Evolutionary conservation across 1,140 invertebrate genomes (phyloP), one percentile per base, ranked within the genome.

Genomic region (Gerris buenoi): DNA sequence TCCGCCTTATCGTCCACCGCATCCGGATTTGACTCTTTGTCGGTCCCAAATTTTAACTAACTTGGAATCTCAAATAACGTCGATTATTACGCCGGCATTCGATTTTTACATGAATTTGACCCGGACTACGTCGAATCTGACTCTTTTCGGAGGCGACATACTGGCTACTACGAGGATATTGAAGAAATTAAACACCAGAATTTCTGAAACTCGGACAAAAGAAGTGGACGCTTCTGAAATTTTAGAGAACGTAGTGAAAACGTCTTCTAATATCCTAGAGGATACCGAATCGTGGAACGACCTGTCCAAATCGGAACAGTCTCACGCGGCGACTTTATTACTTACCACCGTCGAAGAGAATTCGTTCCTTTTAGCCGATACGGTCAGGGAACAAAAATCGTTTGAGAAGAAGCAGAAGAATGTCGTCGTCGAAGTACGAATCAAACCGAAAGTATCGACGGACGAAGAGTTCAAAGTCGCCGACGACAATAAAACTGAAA

Each of bases 101-200:
- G 87, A 46, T 46, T 18, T 93, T 73, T 89, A 88, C 70, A 86
- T 86, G 73, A 90, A 92, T 70, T 79, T 93, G 27, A 86, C 88
- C 1, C 85, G 88, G 76, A 82, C 93, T 61, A 93, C 91, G 0
- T 89, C 87, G 68, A 90, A 86, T 58, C 89, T 91, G 75, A 88
- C 86, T 0, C 77, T 96, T 0, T 95, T 93, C 75, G 92, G 92
- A 0, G 93, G 93, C 10, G 93, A 96, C 75, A 91, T 95, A 84
- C 85, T 90, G 76, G 89, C 90, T 14, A 91, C 91, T 0, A 89
- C 91, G 0, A 90, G 88, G 73, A 91, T 95, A 22, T 89, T 95
- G 71, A 88, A 91, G 77, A 89, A 88, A 57, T 85, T 95, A 76
- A 89, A 92, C 0, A 84, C 88, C 68, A 85, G 91, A 71, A 93